Conservation (phyloP, 2,113 vertebrate genomes). For the Atractosteus spatula region DNA sequence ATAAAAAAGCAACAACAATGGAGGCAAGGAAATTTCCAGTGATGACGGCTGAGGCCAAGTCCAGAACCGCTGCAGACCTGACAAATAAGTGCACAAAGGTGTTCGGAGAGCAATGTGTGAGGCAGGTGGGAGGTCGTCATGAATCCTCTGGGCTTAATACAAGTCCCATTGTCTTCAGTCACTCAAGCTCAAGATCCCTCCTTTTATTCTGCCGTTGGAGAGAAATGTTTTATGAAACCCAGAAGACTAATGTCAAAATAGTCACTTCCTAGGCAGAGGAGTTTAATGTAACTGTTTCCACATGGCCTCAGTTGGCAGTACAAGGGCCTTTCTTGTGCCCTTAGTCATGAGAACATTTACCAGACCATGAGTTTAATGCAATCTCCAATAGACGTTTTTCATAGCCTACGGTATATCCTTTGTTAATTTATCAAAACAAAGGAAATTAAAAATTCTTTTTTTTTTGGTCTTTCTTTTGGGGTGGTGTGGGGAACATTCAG, state of each 20-base stretch:
- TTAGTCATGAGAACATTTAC: constrained; percentile 10
- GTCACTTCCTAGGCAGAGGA: constrained; percentile 18
- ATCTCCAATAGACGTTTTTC: neutral
- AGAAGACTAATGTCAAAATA: constrained; percentile 23
- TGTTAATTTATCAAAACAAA: constrained; percentile 4
- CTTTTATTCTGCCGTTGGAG: constrained; percentile 12
- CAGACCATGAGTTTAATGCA: constrained; percentile 12
- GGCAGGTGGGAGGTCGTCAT: neutral
- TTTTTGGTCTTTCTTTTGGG: neutral
- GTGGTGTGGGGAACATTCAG: neutral
- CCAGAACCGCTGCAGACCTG: constrained; percentile 9
- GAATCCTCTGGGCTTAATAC: neutral
- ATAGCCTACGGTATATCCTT: constrained; percentile 8
- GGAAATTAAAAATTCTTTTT: constrained; percentile 12
- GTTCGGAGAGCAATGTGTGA: neutral
- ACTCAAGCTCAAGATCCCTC: constrained; percentile 3
- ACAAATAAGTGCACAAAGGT: constrained; percentile 7
- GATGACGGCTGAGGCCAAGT: neutral
- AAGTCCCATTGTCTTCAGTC: constrained; percentile 9
- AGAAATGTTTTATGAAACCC: constrained; percentile 25
- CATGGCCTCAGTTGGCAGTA: constrained; percentile 11
- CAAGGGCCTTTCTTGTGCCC: constrained; percentile 13
- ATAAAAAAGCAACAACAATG: neutral
- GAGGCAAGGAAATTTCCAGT: neutral
- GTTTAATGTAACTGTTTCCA: constrained; percentile 23